Evolutionary conservation across 2,797 vertebrate species (phyloP).

Genomic region (Fundulus diaphanus): DNA sequence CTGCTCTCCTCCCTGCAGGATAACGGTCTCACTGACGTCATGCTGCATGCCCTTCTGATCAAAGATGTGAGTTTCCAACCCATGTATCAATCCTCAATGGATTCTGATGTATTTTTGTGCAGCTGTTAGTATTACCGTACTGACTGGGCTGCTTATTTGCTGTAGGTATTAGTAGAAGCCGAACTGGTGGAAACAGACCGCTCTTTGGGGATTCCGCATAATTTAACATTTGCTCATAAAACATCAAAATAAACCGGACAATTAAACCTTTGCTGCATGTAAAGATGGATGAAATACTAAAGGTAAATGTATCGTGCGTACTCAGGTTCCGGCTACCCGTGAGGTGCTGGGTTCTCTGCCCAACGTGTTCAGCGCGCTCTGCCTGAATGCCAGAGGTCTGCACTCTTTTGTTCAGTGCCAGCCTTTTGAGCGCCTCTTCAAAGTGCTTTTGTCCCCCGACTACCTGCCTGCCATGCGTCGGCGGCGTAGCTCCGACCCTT

Average conservation of each 20-base stretch:
- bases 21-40: slow-evolving; percentile 97
- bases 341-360: slow-evolving; percentile 96
- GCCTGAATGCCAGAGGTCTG: slow-evolving; percentile 94
- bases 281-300: neutral
- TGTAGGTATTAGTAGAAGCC: neutral
- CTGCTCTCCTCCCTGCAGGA: slow-evolving; percentile 96
- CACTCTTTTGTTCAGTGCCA: slow-evolving; percentile 98
- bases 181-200: neutral
- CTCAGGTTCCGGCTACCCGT: slow-evolving; percentile 93
- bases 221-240: too few relatives aligned
- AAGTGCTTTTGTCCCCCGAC: slow-evolving; percentile 97
- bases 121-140: slow-evolving; percentile 1
- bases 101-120: slow-evolving; percentile 26
- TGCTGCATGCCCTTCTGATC: slow-evolving; percentile 96
- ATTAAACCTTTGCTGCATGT: neutral
- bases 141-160: neutral
- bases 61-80: slow-evolving; percentile 90
- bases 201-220: neutral
- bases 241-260: neutral
- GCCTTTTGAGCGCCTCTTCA: slow-evolving; percentile 97
- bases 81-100: neutral
- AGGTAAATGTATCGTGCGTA: neutral
- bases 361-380: slow-evolving; percentile 96
- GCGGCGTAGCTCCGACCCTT: slow-evolving; percentile 93
- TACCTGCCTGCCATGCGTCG: slow-evolving; percentile 96